Evolutionary conservation across 2,113 vertebrate genomes (phyloP).

Genomic region (Megaleporinus macrocephalus): DNA sequence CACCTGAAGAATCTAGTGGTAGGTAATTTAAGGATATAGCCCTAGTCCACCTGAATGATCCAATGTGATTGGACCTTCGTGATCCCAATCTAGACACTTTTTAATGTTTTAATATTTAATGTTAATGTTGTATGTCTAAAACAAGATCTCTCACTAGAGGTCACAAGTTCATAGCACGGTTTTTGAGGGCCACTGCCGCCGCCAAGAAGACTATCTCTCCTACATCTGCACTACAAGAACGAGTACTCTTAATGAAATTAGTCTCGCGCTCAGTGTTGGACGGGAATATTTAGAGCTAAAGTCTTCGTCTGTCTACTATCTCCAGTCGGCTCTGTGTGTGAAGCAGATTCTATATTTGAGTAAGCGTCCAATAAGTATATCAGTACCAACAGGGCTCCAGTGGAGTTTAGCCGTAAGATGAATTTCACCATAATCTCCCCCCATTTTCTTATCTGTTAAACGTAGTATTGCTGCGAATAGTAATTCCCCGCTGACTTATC

Average conservation of each 20-base stretch:
- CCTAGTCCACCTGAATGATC: too few species aligned
- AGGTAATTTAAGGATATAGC: too few species aligned
- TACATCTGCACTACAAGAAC: neutral
- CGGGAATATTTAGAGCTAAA: neutral
- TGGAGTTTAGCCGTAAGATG: slow-evolving; percentile 1
- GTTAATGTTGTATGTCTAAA: too few species aligned
- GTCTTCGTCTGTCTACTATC: neutral
- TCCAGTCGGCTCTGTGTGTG: neutral
- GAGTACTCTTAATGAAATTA: neutral
- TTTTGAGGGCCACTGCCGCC: neutral
- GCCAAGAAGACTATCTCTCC: neutral
- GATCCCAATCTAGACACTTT: too few species aligned
- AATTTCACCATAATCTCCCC: slow-evolving; percentile 11
- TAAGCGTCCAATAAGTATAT: neutral
- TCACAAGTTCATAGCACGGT: neutral
- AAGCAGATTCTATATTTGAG: neutral
- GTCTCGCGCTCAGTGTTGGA: neutral
- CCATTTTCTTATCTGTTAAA: neutral
- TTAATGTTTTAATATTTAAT: too few species aligned
- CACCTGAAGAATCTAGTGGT: too few species aligned
- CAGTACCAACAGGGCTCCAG: neutral
- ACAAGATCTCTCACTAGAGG: neutral
- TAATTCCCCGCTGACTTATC: slow-evolving; percentile 1
- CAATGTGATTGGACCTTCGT: too few species aligned
- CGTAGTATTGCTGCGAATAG: neutral